Base-by-base conservation (phyloP, 2,113 vertebrate species). In the Tenebrosternarchus preto region DNA sequence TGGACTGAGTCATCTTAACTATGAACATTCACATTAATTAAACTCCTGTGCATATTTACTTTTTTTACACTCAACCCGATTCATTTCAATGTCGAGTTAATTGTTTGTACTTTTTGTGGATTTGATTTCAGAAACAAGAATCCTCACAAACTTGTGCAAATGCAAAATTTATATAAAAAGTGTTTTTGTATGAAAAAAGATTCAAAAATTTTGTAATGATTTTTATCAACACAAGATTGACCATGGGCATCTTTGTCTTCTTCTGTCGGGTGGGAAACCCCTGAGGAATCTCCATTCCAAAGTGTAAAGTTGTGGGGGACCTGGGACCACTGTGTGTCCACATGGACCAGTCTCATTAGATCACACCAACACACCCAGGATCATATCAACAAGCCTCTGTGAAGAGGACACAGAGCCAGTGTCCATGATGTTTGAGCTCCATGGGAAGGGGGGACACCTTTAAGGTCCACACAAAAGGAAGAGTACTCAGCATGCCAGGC, bases 101-200 rank as follows among this genome's bases (percentile, higher is more conserved):
- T 63, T 81, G 85, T 90, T 90, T 89, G 86, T 91, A 91, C 76
- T 89, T 89, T 81, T 88, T 87, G 87, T 92, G 95, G 93, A 94
- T 93, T 94, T 91, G 90, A 86, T 90, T 86, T 86, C 19, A 43
- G 85, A 91, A 89, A 93, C 92, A 94, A 92, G 71, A 94, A 93
- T 94, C 92, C 95, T 95, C 93, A 95, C 92, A 94, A 95, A 95
- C 94, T 96, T 97, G 95, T 97, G 94, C 94, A 97, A 96, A 96
- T 96, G 94, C 95, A 96, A 95, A 93, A 96, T 99, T 99, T 99
- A 94, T 98, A 98, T 96, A 92, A 75, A 80, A 94, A 94, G 92
- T 89, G 92, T 95, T 98, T 98, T 98, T 98, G 95, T 98, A 97
- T 94, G 93, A 93, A 77, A 81, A 75, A 82, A 76, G 67, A 91